Conservation (phyloP, 2,113 vertebrate genomes). For the Tupaia chinensis region DNA sequence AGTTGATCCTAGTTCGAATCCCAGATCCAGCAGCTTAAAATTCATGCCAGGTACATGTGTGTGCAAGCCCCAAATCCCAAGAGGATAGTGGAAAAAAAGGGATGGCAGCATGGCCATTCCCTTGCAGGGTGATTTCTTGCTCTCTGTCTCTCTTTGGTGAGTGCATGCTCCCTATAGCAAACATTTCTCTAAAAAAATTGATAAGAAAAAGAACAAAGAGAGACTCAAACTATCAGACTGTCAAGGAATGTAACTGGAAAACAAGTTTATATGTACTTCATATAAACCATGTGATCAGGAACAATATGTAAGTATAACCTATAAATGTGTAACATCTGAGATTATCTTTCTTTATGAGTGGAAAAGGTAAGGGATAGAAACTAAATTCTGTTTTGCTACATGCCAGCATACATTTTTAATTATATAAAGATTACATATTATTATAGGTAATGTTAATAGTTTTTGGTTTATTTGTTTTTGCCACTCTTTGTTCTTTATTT, state of each 20-base stretch:
- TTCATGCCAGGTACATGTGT: too few relatives aligned
- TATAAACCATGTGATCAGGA: neutral
- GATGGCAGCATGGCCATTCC: too few relatives aligned
- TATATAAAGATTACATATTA: neutral
- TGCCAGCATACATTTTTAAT: neutral
- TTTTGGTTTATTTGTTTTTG: neutral
- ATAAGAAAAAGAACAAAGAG: neutral
- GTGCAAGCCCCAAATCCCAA: too few relatives aligned
- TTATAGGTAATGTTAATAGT: neutral
- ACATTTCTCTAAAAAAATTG: too few relatives aligned
- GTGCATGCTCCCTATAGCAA: too few relatives aligned
- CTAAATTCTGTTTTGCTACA: neutral
- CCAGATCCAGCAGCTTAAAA: too few relatives aligned
- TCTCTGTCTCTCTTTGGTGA: too few relatives aligned
- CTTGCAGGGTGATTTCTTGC: too few relatives aligned
- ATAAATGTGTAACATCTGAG: neutral
- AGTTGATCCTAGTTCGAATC: too few relatives aligned
- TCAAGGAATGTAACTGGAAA: slow-evolving; percentile 6
- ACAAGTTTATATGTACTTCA: neutral
- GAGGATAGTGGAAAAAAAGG: too few relatives aligned
- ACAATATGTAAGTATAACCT: neutral
- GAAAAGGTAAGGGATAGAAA: slow-evolving; percentile 23
- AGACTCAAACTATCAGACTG: neutral
- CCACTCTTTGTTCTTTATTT: neutral
- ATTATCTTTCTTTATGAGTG: slow-evolving; percentile 14